These are phyloP conservation scores for Graptemys geographica DNA, from an alignment of 2,797 vertebrate genomes.

Conservation along the genomic window DNA sequence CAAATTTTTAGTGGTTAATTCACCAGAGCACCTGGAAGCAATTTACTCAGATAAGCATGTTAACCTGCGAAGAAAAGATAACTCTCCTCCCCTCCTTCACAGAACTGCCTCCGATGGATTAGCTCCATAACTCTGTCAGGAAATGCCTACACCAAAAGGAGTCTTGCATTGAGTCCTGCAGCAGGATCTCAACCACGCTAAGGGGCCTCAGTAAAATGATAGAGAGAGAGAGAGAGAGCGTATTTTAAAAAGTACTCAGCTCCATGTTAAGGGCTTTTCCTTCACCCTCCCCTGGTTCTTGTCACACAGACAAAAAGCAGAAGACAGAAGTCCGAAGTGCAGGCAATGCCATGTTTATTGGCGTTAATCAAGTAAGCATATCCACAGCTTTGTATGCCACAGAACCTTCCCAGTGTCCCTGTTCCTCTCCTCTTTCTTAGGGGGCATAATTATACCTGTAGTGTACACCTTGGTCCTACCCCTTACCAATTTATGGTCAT, in stretches of 20 bases:
- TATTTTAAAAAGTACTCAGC: neutral
- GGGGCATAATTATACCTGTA: no score
- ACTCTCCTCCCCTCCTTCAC: fast-evolving
- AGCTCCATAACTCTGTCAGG: fast-evolving
- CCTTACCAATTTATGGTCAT: no score
- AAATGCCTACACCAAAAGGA: neutral
- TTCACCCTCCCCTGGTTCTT: no score
- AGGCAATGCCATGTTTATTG: no score
- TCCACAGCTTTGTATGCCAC: no score
- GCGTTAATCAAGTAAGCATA: no score
- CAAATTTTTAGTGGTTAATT: neutral
- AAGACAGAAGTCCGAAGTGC: no score
- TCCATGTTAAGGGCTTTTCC: neutral
- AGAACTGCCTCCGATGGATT: fast-evolving
- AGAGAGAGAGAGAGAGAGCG: neutral
- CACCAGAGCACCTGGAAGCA: neutral
- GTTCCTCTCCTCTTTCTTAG: no score
- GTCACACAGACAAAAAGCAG: no score
- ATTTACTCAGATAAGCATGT: neutral
- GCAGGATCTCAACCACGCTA: neutral
- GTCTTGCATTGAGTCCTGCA: neutral
- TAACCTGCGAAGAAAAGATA: neutral
- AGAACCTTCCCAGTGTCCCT: no score
- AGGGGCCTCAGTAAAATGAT: neutral
- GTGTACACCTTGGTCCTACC: no score